These are phyloP conservation scores for Leptogaster cylindrica DNA, from an alignment of 2,888 invertebrate genomes.

Conservation along the genomic window DNA sequence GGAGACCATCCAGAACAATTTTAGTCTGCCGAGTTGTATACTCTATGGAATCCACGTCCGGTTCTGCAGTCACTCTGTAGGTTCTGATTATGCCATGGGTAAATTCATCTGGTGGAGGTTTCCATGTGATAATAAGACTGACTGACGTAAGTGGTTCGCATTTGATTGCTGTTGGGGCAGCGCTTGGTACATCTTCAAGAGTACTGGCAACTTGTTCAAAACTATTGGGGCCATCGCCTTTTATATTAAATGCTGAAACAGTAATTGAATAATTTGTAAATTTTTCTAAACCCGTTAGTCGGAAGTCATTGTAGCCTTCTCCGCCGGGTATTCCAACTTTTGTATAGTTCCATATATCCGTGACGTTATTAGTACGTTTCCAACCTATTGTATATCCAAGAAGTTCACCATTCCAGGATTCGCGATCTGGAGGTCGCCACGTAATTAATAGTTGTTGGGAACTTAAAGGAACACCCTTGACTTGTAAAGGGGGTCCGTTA, in stretches of 20 bases:
- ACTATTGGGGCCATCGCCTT: conserved; percentile 79
- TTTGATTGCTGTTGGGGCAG: conserved; percentile 70
- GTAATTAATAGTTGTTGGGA: conserved; percentile 74
- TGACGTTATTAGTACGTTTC: conserved; percentile 63
- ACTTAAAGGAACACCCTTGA: conserved; percentile 71
- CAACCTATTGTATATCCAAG: conserved; percentile 73
- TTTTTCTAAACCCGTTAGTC: conserved; percentile 72
- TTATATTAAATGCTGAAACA: conserved; percentile 80
- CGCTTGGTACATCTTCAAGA: conserved; percentile 68
- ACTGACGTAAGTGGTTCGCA: conserved; percentile 75
- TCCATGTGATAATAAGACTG: conserved; percentile 75
- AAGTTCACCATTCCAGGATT: conserved; percentile 77
- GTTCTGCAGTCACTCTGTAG: conserved; percentile 77
- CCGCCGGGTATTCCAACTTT: conserved; percentile 62
- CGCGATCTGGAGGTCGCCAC: conserved; percentile 78
- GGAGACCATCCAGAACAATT: conserved; percentile 63
- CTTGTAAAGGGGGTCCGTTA: conserved; percentile 72
- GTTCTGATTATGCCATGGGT: conserved; percentile 75
- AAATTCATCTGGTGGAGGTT: conserved; percentile 68
- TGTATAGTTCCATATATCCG: conserved; percentile 55
- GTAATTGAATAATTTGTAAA: conserved; percentile 81
- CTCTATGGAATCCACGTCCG: conserved; percentile 57
- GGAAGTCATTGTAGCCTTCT: conserved; percentile 66
- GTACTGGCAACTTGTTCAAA: conserved; percentile 65
- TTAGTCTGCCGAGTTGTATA: conserved; percentile 63